These are phyloP conservation scores for Sphenopsis melanotis DNA, from an alignment of 2,797 vertebrate genomes.

Conservation along the genomic window DNA sequence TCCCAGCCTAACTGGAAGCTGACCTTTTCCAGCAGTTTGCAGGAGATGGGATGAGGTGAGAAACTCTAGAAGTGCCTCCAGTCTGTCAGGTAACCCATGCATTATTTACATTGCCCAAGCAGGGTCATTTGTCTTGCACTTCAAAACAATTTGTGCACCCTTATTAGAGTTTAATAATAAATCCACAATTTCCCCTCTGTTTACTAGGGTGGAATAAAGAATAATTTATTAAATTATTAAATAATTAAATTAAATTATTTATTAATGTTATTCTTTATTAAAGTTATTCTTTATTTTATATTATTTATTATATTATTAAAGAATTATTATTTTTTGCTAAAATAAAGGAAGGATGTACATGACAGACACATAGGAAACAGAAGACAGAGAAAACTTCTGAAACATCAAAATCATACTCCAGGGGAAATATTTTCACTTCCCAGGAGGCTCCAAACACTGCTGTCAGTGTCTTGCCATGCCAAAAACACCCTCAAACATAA, in stretches of 20 bases:
- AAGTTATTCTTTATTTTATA: not conserved
- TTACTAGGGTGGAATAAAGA: not conserved
- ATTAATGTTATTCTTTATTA: no score
- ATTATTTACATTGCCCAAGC: slow-evolving; percentile 16
- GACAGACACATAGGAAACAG: accelerated
- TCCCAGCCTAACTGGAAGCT: not conserved
- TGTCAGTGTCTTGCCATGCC: not conserved
- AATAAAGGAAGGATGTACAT: not conserved
- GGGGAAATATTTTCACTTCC: not conserved
- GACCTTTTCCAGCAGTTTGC: not conserved
- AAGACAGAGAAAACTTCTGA: not conserved
- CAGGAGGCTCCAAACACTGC: not conserved
- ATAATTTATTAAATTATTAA: not conserved
- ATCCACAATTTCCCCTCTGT: not conserved
- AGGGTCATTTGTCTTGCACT: not conserved
- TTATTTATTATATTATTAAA: not conserved
- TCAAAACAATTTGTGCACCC: slow-evolving; percentile 10
- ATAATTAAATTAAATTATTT: no score
- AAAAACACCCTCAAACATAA: not conserved
- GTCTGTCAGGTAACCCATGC: not conserved
- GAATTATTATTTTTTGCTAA: not conserved
- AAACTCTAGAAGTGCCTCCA: slow-evolving; percentile 14
- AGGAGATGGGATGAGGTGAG: not conserved
- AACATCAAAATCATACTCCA: not conserved
- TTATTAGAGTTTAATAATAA: slow-evolving; percentile 14